A percentile compares a stretch with the other conserved stretches of the same genome.
Conservation (phyloP, 2,113 vertebrate genomes). For the Butorides virescens region DNA sequence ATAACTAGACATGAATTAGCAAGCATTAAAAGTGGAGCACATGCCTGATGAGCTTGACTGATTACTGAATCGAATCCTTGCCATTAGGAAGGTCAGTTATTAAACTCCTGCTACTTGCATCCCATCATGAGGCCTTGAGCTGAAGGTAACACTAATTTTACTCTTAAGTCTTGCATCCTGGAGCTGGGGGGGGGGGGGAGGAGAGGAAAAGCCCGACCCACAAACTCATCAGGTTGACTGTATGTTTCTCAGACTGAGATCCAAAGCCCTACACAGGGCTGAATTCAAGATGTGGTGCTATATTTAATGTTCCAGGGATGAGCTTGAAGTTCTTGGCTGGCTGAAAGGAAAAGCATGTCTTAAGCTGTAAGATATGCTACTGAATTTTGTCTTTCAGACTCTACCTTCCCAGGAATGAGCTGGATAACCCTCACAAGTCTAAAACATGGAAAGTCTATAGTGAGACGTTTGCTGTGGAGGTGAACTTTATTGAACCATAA, state of each 20-base stretch:
- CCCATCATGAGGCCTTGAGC: neutral
- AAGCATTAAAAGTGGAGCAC: neutral
- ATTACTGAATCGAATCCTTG: neutral
- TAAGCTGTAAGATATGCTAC: neutral
- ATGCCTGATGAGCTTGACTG: neutral
- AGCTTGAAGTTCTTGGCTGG: neutral
- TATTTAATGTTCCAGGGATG: neutral
- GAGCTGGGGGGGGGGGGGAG: too few species aligned
- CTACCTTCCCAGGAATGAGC: constrained; percentile 84
- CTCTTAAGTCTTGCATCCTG: neutral
- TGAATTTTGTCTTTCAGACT: constrained; percentile 77
- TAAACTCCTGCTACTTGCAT: neutral
- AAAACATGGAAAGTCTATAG: constrained; percentile 90
- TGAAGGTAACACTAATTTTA: neutral
- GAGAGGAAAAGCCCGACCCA: neutral
- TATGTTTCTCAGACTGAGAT: neutral
- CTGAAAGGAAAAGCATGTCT: neutral
- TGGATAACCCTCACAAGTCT: constrained; percentile 93
- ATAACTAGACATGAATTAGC: neutral
- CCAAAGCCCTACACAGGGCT: neutral
- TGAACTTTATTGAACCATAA: constrained; percentile 71
- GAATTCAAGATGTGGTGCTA: neutral
- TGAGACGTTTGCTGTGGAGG: constrained; percentile 86
- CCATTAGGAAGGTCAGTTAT: neutral
- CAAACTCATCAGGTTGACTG: neutral